Percentiles rank a stretch among this genome's conserved stretches.
Conservation (phyloP, 1,140 invertebrate genomes). For the Apocrypta bakeri region DNA sequence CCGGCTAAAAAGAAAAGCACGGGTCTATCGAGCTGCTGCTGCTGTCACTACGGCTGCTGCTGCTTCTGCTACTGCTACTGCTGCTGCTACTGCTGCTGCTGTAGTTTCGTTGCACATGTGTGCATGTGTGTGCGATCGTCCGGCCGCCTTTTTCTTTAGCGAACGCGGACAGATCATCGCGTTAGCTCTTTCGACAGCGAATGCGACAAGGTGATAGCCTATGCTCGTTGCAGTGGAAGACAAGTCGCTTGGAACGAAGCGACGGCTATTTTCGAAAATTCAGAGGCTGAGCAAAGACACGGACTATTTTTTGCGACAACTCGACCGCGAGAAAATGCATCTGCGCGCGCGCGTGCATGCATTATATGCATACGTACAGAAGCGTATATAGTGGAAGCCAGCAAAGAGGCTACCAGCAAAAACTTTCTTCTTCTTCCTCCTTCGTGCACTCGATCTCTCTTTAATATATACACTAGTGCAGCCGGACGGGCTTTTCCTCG, state of each 20-base stretch:
- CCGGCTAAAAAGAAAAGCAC: slow-evolving; percentile 71
- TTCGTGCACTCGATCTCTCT: slow-evolving; percentile 28
- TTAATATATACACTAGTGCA: not conserved
- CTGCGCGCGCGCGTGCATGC: not conserved
- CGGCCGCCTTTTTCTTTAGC: slow-evolving; percentile 31
- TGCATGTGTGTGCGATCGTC: not conserved
- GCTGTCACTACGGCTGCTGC: too few relatives aligned
- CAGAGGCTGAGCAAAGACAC: not conserved
- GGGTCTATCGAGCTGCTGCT: slow-evolving; percentile 66
- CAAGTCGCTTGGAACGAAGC: not conserved
- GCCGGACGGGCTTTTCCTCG: slow-evolving; percentile 21
- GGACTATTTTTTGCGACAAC: not conserved
- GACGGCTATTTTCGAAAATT: slow-evolving; percentile 13
- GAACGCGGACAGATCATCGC: slow-evolving; percentile 50
- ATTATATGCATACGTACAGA: not conserved
- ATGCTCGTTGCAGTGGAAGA: not conserved
- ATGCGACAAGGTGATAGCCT: slow-evolving; percentile 54
- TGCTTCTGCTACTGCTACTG: slow-evolving; percentile 65
- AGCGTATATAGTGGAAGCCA: slow-evolving; percentile 5
- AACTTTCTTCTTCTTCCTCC: slow-evolving; percentile 64
- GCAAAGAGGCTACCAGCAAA: slow-evolving; percentile 58
- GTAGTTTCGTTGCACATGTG: slow-evolving; percentile 12
- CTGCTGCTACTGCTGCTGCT: slow-evolving; percentile 57
- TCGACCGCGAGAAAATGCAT: not conserved
- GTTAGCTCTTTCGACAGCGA: slow-evolving; percentile 62